Evolutionary conservation across 37 sponge, comb jelly and placozoan species (phyloP), one percentile per base, ranked within the genome.

Genomic region (Dysidea cf. avara): DNA sequence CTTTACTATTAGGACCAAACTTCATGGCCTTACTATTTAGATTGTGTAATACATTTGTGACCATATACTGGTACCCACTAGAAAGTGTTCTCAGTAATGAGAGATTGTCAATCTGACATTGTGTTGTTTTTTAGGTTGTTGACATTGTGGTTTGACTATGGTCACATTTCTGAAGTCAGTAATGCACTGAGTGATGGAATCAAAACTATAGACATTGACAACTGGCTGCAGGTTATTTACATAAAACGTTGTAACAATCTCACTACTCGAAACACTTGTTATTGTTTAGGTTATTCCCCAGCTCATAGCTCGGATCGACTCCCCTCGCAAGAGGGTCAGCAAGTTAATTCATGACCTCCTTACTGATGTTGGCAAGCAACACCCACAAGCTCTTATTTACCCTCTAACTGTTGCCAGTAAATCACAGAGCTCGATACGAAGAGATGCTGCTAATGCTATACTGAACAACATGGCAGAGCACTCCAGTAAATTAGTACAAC

Each of bases 351-450:
- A 94, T 67, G 86, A 91, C 39, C 90, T 97, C 13, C 83, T 97
- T 54, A 85, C 78, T 38, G 94, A 85, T 30, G 88, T 97, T 47
- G 95, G 99, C 18, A 87, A 88, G 64, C 90, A 94, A 26, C 99
- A 97, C 76, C 99, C 99, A n/a, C 96, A 96, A 89, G 99, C 99
- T 6, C 76, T 97, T 39, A 94, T 97, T 46, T 97, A 94, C 67
- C 99, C 99, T 21, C 87, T 97, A 52, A 97, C 92, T 12, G 99
- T 97, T 37, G 94, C 99, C 33, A 53, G 89, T 56, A 90, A 90
- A 81, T 81, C 86, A 16, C 83, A 82, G 32, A 76, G 75, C 26
- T 31, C 66, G 0, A 49, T 53, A 25, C 75, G 99, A 31, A 68
- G 80, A 16, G 90, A 83, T 3, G 89, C 91, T 17, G 99, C 99